These are phyloP conservation scores for Dryoscopus gambensis DNA, from an alignment of 2,113 vertebrate genomes.

Conservation along the genomic window DNA sequence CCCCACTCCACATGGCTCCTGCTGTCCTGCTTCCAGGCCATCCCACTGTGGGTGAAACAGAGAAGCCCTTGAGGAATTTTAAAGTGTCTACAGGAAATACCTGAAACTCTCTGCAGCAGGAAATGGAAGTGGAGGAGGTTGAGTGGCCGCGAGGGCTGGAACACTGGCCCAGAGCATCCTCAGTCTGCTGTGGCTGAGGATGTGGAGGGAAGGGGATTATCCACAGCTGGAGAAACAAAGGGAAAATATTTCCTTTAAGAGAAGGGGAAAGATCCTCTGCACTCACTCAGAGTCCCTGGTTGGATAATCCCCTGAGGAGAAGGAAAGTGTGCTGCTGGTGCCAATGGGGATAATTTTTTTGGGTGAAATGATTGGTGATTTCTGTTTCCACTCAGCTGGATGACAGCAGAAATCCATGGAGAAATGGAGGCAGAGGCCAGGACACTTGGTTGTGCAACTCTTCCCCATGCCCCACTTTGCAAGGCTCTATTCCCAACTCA, in stretches of 20 bases:
- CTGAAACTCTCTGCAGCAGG: background rate
- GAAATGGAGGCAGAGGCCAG: background rate
- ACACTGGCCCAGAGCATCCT: background rate
- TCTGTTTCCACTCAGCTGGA: background rate
- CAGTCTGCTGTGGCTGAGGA: background rate
- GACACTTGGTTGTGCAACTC: background rate
- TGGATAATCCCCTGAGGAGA: background rate
- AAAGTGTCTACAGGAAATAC: slow-evolving; percentile 36
- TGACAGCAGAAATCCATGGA: background rate
- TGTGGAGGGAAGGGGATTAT: background rate
- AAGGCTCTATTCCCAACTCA: background rate
- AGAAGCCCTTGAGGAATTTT: background rate
- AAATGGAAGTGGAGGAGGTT: slow-evolving; percentile 2
- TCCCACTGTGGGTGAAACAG: background rate
- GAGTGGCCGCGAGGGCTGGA: background rate
- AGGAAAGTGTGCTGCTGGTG: background rate
- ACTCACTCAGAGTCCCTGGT: background rate
- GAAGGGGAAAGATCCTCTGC: background rate
- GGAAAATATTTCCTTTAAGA: background rate
- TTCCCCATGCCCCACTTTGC: background rate
- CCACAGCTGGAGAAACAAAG: background rate
- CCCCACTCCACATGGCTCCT: background rate
- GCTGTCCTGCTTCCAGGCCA: background rate
- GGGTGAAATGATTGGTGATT: background rate
- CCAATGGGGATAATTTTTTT: background rate